Conservation (phyloP, 2,888 invertebrate species). For the Ormia ochracea region DNA sequence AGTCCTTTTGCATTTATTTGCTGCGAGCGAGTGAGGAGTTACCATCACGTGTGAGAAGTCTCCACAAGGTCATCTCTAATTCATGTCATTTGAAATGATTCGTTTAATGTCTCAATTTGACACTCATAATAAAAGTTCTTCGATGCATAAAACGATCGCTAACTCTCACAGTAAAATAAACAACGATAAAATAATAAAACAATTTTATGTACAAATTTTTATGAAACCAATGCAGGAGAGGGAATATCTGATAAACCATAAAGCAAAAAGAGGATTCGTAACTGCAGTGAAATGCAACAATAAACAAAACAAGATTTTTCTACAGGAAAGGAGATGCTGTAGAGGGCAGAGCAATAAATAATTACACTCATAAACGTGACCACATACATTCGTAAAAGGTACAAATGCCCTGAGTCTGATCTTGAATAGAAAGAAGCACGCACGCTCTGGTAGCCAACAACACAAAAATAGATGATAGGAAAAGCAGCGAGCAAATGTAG, state of each 20-base stretch:
- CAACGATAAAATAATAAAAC: slow-evolving; percentile 2
- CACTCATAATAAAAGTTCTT: slow-evolving; percentile 68
- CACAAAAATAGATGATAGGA: background rate
- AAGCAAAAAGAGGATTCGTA: slow-evolving; percentile 37
- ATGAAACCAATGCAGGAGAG: background rate
- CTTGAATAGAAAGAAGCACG: background rate
- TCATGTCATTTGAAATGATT: slow-evolving; percentile 29
- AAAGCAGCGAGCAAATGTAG: slow-evolving; percentile 43
- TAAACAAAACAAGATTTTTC: background rate
- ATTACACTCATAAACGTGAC: no score
- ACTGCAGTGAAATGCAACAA: slow-evolving; percentile 10
- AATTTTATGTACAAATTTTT: background rate
- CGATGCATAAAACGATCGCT: slow-evolving; percentile 71
- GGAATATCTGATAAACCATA: slow-evolving; percentile 34
- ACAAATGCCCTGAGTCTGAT: slow-evolving; percentile 16
- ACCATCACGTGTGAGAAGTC: no score
- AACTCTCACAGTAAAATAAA: slow-evolving; percentile 26
- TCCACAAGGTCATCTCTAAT: no score
- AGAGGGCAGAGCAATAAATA: no score
- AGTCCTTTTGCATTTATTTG: no score
- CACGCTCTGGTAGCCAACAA: background rate
- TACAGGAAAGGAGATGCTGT: background rate
- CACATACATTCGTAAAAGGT: no score
- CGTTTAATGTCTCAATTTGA: slow-evolving; percentile 72
- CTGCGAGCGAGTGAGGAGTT: no score